Evolutionary conservation across 2,113 vertebrate species (phyloP).

Genomic region (Tachycineta bicolor): DNA sequence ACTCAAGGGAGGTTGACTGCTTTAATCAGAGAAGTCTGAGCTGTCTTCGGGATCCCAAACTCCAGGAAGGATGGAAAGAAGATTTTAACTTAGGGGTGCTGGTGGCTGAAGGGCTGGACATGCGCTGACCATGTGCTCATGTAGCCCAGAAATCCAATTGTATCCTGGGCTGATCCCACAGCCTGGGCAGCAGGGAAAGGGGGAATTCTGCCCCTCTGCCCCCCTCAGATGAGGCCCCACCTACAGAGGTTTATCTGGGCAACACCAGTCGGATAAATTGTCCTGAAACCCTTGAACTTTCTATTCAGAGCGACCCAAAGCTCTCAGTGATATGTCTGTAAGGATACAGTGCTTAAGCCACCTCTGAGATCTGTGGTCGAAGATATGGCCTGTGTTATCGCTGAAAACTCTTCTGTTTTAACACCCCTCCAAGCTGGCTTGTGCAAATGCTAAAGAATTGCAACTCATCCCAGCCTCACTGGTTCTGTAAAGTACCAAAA

Average conservation of each 20-base stretch:
- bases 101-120: background rate
- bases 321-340: background rate
- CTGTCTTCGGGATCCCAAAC: background rate
- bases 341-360: accelerated
- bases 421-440: background rate
- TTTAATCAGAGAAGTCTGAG: background rate
- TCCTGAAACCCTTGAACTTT: background rate
- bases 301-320: background rate
- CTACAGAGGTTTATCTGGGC: background rate
- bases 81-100: background rate
- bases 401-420: background rate
- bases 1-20: background rate
- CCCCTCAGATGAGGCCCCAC: background rate
- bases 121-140: background rate
- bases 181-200: background rate
- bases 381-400: background rate
- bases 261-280: background rate
- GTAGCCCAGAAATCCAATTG: background rate
- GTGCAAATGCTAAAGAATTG: constrained; percentile 16
- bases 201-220: background rate
- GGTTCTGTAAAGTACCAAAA: background rate
- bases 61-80: background rate
- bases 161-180: background rate
- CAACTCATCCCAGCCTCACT: background rate
- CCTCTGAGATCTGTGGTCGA: background rate